Evolutionary conservation across 2,113 vertebrate genomes (phyloP).

Genomic region (Scolopax mira): DNA sequence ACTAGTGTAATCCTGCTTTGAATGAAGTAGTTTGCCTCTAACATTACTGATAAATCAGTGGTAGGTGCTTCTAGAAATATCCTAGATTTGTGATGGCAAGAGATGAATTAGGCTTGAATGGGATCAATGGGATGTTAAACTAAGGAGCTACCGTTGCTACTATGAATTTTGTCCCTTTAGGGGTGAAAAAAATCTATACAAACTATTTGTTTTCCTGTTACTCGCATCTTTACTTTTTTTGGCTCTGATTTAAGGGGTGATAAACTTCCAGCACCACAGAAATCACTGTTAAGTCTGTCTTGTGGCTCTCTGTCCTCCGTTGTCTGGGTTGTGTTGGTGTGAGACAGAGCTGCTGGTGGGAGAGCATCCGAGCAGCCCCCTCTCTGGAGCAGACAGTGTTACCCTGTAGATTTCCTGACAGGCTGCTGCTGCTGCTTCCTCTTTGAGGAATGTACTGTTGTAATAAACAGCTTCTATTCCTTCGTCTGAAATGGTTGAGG

Average conservation of each 20-base stretch:
- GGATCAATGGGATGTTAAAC: neutral
- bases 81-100: neutral
- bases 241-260: neutral
- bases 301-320: neutral
- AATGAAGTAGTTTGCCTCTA: neutral
- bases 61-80: neutral
- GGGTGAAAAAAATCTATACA: neutral
- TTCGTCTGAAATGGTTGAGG: neutral
- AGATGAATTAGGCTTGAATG: neutral
- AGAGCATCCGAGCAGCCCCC: neutral
- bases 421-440: slow-evolving; percentile 9
- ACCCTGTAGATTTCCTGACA: slow-evolving; percentile 16
- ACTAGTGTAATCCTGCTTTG: neutral
- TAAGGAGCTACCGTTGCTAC: neutral
- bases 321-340: neutral
- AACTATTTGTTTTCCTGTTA: neutral
- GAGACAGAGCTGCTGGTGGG: neutral
- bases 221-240: neutral
- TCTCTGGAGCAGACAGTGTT: too few species aligned
- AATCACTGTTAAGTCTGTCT: neutral
- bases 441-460: neutral
- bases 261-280: neutral
- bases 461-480: slow-evolving; percentile 7
- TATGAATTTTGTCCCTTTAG: neutral
- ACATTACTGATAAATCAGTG: neutral